A percentile compares a stretch with the other conserved stretches of the same genome.
These are phyloP conservation scores for Calephelis virginiensis DNA, from an alignment of 1,140 invertebrate species.

Conservation along the genomic window DNA sequence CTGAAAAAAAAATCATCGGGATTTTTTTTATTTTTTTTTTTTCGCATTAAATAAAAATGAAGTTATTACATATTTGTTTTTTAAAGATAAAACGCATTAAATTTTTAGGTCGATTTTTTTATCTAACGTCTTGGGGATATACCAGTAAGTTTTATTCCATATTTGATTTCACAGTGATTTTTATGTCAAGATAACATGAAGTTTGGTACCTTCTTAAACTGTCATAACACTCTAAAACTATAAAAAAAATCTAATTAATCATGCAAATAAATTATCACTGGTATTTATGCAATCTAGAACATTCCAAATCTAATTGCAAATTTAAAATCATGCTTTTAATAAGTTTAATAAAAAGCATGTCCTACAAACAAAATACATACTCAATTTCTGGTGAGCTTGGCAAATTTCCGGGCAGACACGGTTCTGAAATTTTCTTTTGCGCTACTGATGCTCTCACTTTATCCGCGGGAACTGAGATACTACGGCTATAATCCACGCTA, in stretches of 20 bases:
- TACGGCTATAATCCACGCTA: constrained; percentile 87
- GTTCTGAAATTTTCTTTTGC: constrained; percentile 70
- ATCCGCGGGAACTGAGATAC: constrained; percentile 91
- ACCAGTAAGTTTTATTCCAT: too few species aligned
- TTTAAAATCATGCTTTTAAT: constrained; percentile 21
- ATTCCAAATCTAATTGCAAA: neutral
- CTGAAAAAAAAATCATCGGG: too few species aligned
- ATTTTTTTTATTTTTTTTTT: too few species aligned
- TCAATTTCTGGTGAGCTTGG: constrained; percentile 82
- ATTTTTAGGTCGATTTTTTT: too few species aligned
- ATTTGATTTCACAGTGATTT: neutral
- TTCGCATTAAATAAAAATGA: too few species aligned
- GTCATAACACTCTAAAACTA: neutral
- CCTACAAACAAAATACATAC: constrained; percentile 62
- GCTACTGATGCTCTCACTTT: constrained; percentile 47
- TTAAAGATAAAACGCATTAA: too few species aligned
- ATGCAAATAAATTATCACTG: constrained; percentile 40
- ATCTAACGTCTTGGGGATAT: too few species aligned
- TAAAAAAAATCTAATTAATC: constrained; percentile 17
- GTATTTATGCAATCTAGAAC: constrained; percentile 4
- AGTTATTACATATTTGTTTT: too few species aligned
- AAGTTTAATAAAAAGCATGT: neutral
- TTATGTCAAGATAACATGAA: constrained; percentile 3
- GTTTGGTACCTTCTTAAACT: too few species aligned
- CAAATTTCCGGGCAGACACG: constrained; percentile 70